Base-by-base conservation (phyloP, 1,140 invertebrate genomes). In the Carposina sasakii region DNA sequence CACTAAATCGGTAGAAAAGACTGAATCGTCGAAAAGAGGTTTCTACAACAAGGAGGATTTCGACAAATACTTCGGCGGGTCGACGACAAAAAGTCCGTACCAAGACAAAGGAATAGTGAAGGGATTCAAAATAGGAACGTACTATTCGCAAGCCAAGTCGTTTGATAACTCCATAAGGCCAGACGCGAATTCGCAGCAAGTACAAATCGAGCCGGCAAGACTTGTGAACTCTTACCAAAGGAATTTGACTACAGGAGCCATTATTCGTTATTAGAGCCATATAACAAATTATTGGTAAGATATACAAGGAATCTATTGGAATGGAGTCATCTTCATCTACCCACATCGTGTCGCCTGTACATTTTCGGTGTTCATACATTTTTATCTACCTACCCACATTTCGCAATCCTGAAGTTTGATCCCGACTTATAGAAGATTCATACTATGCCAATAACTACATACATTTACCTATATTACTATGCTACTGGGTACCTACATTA, bases 101-200 rank as follows among this genome's bases (percentile, higher is more conserved):
- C 57, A 62, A 15, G 67, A 73, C 17, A 81, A 84, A 43, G 66
- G 61, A 6, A 52, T 76, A 1, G 76, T 76, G 42, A 61, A 67
- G 1, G 20, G 77, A 6, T 84, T 77, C 60, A 84, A 84, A 52
- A 69, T 84, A 48, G 81, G 81, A 15, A 84, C 81, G 0, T 77
- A 72, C 52, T 82, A 79, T 30, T 78, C 77, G 10, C 71, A 75
- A 64, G 57, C 54, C 2, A 81, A 81, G 36, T 66, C 72, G 1
- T 75, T 56, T 26, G 77, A 81, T 36, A 84, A 84, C 44, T 79
- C 76, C 0, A 84, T 84, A 62, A 68, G 81, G 44, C 81, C 81
- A 2, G 81, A 84, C 44, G 81, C 81, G 3, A 83, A 83, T 47
- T 81, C 76, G 10, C 81, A 84, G 50, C 81, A 82, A 77, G 75